Evolutionary conservation across 2,797 vertebrate genomes (phyloP), one percentile per base, ranked within the genome.

Genomic region (Fundulus diaphanus): DNA sequence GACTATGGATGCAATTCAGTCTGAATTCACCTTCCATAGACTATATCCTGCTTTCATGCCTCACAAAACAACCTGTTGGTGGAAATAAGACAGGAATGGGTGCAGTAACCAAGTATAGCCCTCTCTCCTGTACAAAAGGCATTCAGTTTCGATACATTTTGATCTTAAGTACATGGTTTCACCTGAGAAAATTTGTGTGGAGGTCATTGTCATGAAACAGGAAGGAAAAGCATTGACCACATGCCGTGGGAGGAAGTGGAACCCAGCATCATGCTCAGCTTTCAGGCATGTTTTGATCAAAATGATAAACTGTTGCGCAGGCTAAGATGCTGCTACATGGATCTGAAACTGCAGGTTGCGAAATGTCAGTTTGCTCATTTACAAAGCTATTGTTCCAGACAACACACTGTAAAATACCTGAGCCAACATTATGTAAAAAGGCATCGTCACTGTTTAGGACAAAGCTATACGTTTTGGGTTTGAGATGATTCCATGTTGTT

Each of bases 221-320:
- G 49, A 40, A 70, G 12, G 54, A 49, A 51, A 22, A 35, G 20
- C 29, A 51, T 49, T 70, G 48, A n/a, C 31, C 31, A 51, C 46
- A 69, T 35, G 67, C 31, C 37, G 24, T 9, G 1, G 35, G 69
- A 37, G 69, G 69, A 70, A 70, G 69, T 70, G 51, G 33, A 70
- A 54, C 11, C 46, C 11, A 7, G 20, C 68, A 12, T 70, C 33
- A 27, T n/a, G 22, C 35, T 51, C 9, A 52, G 12, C 33, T 54
- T 54, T 27, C 22, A 40, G 35, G 1, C 1, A 40, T 54, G 7
- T 70, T 70, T 35, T 54, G 33, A 52, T 51, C 20, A 70, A 33
- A 22, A 7, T 35, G 48, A 51, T 51, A 13, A 68, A 6, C 20
- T 65, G 20, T 12, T 65, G 35, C 20, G 13, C 3, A 63, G 57